phyloP scores from a whole-genome alignment of 1,140 invertebrate genomes.

The Diabrotica virgifera region DNA sequence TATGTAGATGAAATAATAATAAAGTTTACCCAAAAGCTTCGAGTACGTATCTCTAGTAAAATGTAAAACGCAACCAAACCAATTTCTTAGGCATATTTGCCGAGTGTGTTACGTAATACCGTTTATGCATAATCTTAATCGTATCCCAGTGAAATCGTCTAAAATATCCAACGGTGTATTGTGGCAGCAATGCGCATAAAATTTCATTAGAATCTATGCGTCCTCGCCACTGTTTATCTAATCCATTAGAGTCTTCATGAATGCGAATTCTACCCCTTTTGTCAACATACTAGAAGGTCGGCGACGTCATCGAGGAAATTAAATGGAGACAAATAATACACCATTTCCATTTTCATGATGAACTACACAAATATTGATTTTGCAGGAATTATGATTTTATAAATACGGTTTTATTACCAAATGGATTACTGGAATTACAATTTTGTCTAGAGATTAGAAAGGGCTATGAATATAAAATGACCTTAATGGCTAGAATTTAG shows the following conservation, averaged over 20 bases:
- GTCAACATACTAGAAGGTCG: background rate
- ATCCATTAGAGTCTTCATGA: background rate
- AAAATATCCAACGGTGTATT: too few species aligned
- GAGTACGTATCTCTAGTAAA: too few species aligned
- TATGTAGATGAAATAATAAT: too few species aligned
- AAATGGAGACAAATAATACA: background rate
- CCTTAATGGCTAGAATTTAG: too few species aligned
- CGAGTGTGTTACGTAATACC: too few species aligned
- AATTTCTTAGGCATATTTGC: too few species aligned
- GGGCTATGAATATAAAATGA: too few species aligned
- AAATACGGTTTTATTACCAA: background rate
- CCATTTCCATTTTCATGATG: background rate
- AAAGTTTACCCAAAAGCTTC: too few species aligned
- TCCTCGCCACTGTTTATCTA: background rate
- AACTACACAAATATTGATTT: background rate
- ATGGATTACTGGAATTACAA: background rate
- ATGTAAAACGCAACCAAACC: too few species aligned
- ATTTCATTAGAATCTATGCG: background rate
- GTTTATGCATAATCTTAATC: too few species aligned
- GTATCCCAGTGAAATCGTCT: too few species aligned
- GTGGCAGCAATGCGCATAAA: background rate
- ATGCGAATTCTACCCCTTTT: slow-evolving; percentile 1
- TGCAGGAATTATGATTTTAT: background rate
- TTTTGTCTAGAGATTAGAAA: background rate
- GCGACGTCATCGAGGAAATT: background rate